These are phyloP conservation scores for Desmophyllum pertusum DNA, from an alignment of 92 coral and sea anemone genomes.

Conservation along the genomic window DNA sequence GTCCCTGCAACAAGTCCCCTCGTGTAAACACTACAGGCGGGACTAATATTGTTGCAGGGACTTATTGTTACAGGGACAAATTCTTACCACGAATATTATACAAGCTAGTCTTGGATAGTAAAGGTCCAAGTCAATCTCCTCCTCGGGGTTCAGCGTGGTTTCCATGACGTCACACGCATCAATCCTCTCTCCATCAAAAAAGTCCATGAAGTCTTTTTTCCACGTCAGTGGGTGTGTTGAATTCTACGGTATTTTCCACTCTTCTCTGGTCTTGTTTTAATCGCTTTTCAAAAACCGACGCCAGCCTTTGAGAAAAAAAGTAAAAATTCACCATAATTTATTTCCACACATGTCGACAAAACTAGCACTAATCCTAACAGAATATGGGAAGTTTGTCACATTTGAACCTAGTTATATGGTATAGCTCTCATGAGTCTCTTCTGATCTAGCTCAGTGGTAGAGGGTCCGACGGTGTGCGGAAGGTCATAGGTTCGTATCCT, in stretches of 20 bases:
- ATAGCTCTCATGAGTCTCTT: too few species aligned
- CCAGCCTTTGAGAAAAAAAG: neutral
- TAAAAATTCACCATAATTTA: too few species aligned
- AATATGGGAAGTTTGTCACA: neutral
- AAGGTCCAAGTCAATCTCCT: neutral
- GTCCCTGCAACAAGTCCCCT: too few species aligned
- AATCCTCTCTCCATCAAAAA: conserved; percentile 7
- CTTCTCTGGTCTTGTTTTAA: conserved; percentile 1
- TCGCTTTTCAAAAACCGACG: conserved; percentile 3
- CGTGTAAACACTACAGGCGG: too few species aligned
- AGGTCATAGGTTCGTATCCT: too few species aligned
- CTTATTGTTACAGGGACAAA: neutral
- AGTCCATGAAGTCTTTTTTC: conserved; percentile 9
- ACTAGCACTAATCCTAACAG: too few species aligned
- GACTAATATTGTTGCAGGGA: neutral
- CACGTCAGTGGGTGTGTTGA: conserved; percentile 14
- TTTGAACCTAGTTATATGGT: too few species aligned
- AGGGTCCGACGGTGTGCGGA: too few species aligned
- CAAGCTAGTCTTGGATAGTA: conserved; percentile 11
- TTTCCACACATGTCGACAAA: too few species aligned
- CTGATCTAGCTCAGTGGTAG: too few species aligned
- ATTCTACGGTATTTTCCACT: neutral
- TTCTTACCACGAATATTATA: conserved; percentile 13
- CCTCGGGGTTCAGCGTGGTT: neutral
- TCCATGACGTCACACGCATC: conserved; percentile 14